Evolutionary conservation across 2,888 invertebrate genomes (phyloP).

Genomic region (Torymus auratus): DNA sequence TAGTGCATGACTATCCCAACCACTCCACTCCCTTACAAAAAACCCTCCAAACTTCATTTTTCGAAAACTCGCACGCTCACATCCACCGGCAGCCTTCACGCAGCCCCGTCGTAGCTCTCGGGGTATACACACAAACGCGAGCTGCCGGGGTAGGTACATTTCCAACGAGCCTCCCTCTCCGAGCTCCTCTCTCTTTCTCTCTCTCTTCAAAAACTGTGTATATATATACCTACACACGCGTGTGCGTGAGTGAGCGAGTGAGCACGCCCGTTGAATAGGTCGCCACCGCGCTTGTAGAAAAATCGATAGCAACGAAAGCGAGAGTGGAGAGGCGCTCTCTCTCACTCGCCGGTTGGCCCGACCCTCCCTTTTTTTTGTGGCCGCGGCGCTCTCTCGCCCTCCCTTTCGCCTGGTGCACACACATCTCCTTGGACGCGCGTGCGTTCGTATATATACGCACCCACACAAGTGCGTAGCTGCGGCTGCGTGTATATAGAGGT

Average conservation of each 20-base stretch:
- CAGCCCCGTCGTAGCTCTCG: too few relatives aligned
- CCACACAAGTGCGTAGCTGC: too few relatives aligned
- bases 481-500: too few relatives aligned
- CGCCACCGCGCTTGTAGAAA: slow-evolving; percentile 66
- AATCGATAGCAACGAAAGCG: slow-evolving; percentile 74
- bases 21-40: too few relatives aligned
- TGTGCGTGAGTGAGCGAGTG: not conserved
- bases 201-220: slow-evolving; percentile 24
- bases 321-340: slow-evolving; percentile 60
- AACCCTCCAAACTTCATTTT: too few relatives aligned
- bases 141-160: too few relatives aligned
- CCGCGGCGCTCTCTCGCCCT: slow-evolving; percentile 23
- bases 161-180: not conserved
- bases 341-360: slow-evolving; percentile 14
- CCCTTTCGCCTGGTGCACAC: not conserved
- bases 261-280: slow-evolving; percentile 64
- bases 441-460: not conserved
- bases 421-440: not conserved
- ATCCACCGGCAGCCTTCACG: too few relatives aligned
- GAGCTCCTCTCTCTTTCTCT: not conserved
- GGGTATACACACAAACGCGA: too few relatives aligned
- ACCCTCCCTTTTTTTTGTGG: slow-evolving; percentile 27
- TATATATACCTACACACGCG: too few relatives aligned
- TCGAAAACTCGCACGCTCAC: too few relatives aligned
- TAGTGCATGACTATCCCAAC: too few relatives aligned